Evolutionary conservation across 1,140 invertebrate species (phyloP).

Genomic region (Pogonus chalceus): DNA sequence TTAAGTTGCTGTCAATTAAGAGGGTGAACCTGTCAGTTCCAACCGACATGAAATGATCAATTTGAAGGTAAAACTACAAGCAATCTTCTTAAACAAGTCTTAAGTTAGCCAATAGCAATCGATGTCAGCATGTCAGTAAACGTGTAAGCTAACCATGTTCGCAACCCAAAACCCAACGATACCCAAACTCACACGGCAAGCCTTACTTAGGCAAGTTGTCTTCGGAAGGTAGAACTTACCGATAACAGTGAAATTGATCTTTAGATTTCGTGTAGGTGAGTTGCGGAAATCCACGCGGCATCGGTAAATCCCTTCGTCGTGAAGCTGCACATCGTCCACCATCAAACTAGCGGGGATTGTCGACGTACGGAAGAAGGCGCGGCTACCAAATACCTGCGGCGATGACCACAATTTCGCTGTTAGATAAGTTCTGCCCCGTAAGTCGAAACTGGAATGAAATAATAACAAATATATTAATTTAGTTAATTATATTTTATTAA

Average conservation of each 20-base stretch:
- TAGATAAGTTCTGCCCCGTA: slow-evolving; percentile 53
- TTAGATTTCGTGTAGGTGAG: slow-evolving; percentile 73
- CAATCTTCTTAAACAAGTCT: too few species aligned
- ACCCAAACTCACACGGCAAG: too few species aligned
- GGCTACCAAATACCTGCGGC: slow-evolving; percentile 59
- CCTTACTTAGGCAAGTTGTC: too few species aligned
- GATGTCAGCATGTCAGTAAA: too few species aligned
- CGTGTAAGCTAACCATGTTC: too few species aligned
- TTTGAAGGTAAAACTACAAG: too few species aligned
- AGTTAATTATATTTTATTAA: too few species aligned
- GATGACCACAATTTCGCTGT: slow-evolving; percentile 73
- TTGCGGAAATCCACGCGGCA: slow-evolving; percentile 83
- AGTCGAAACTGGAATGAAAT: slow-evolving; percentile 63
- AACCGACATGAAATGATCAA: too few species aligned
- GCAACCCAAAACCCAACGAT: too few species aligned
- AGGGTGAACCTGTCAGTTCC: too few species aligned
- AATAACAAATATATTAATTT: slow-evolving; percentile 14
- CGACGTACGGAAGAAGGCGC: slow-evolving; percentile 64
- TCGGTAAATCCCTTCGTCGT: slow-evolving; percentile 72
- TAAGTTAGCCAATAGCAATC: too few species aligned
- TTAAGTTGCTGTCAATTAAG: too few species aligned
- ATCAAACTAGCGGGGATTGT: slow-evolving; percentile 58
- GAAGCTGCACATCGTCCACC: slow-evolving; percentile 57
- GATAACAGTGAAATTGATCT: slow-evolving; percentile 79
- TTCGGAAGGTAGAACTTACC: slow-evolving; percentile 66